Conservation (phyloP, 1,140 invertebrate species). For the Danaus plexippus region DNA sequence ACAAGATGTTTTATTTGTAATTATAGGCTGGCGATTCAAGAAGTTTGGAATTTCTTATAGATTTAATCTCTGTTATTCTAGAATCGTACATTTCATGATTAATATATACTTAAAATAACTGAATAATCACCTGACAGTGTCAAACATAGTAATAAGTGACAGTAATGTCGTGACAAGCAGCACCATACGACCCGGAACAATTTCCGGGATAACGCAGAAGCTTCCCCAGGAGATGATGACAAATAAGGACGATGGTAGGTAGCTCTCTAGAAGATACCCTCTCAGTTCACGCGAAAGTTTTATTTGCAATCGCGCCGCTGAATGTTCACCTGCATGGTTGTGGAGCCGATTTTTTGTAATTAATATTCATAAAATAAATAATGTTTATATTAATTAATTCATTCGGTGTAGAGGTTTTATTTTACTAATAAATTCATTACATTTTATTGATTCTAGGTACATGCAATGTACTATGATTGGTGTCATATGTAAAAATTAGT, state of each 20-base stretch:
- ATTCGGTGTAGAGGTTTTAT: too few species aligned
- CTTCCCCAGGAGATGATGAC: conserved; percentile 79
- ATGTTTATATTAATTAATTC: too few species aligned
- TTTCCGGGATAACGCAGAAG: conserved; percentile 76
- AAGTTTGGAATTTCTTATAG: too few species aligned
- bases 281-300: conserved; percentile 73
- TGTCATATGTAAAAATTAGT: too few species aligned
- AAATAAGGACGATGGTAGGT: conserved; percentile 76
- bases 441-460: too few species aligned
- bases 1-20: too few species aligned
- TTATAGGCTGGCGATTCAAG: too few species aligned
- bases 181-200: conserved; percentile 75
- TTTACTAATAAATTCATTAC: too few species aligned
- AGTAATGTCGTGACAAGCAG: conserved; percentile 75
- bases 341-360: too few species aligned
- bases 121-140: conserved; percentile 71
- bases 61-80: too few species aligned
- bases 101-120: background rate
- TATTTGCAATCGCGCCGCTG: conserved; percentile 72
- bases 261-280: conserved; percentile 75
- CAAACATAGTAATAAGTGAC: conserved; percentile 76
- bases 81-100: background rate
- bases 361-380: too few species aligned
- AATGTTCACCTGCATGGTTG: conserved; percentile 68
- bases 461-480: too few species aligned